Conservation (phyloP, 1,140 invertebrate species). For the Pachypsylla venusta region DNA sequence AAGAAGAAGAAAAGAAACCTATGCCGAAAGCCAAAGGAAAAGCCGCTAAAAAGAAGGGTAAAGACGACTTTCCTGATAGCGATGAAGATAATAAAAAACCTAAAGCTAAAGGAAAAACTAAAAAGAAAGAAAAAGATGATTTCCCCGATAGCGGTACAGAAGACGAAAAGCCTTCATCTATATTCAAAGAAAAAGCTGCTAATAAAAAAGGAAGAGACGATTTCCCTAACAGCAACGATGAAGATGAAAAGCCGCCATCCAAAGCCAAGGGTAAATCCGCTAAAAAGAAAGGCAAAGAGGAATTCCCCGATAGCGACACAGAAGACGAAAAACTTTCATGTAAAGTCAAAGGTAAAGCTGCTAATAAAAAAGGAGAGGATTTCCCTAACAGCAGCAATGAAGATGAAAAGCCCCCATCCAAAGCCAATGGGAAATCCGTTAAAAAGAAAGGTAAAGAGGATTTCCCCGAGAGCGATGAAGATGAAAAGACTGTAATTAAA, state of each 20-base stretch:
- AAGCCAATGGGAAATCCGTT: conserved; percentile 3
- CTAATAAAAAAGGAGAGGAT: conserved; percentile 24
- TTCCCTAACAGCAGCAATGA: conserved; percentile 19
- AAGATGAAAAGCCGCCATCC: conserved; percentile 13
- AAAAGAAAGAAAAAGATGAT: conserved; percentile 14
- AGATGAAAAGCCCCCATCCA: conserved; percentile 12
- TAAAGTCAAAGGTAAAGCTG: conserved; percentile 29
- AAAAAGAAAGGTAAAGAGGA: conserved; percentile 6
- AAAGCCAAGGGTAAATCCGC: conserved; percentile 8
- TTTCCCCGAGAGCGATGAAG: conserved; percentile 14
- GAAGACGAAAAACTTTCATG: conserved; percentile 11
- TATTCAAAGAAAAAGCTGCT: conserved; percentile 36
- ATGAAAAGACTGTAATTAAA: conserved; percentile 13
- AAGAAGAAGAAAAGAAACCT: background rate
- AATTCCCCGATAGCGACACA: conserved; percentile 14
- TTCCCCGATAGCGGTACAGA: background rate
- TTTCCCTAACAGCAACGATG: conserved; percentile 19
- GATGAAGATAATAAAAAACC: conserved; percentile 18
- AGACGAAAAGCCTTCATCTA: conserved; percentile 9
- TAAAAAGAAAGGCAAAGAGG: conserved; percentile 6
- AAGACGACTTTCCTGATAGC: no score
- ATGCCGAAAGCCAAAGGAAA: conserved; percentile 12
- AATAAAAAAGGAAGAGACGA: conserved; percentile 25
- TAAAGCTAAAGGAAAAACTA: background rate
- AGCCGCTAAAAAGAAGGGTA: background rate